Evolutionary conservation across 2,888 invertebrate species (phyloP).

Genomic region (Apamea monoglypha): DNA sequence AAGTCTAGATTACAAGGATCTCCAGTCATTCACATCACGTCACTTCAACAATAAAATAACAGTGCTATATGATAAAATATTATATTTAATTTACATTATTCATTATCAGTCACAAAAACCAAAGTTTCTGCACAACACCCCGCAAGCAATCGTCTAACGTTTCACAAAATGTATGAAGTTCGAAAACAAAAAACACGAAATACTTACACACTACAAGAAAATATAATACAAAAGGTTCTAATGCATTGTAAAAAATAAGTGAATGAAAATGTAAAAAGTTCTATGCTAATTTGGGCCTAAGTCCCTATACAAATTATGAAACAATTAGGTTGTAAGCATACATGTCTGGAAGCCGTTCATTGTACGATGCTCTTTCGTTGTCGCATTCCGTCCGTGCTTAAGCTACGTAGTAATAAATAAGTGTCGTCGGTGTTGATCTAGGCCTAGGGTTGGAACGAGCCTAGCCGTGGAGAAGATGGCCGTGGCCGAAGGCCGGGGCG

Average conservation of each 20-base stretch:
- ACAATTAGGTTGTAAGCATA: conserved; percentile 76
- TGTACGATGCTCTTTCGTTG: conserved; percentile 76
- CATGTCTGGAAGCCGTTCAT: conserved; percentile 66
- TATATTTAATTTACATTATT: conserved; percentile 80
- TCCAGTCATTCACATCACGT: not conserved
- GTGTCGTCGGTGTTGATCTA: conserved; percentile 72
- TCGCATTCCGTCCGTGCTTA: conserved; percentile 84
- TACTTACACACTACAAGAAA: conserved; percentile 86
- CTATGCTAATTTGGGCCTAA: conserved; percentile 79
- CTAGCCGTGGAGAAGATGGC: conserved; percentile 80
- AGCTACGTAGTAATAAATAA: conserved; percentile 84
- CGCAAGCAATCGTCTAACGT: conserved; percentile 82
- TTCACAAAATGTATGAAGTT: conserved; percentile 87
- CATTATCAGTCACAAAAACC: conserved; percentile 83
- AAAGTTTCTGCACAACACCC: conserved; percentile 80
- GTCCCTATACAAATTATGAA: conserved; percentile 87
- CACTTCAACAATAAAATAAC: conserved; percentile 63
- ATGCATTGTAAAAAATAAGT: conserved; percentile 64
- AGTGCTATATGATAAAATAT: conserved; percentile 80
- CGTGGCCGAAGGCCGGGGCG: conserved; percentile 81
- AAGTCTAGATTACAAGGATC: not conserved
- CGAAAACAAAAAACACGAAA: conserved; percentile 69
- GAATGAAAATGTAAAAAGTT: conserved; percentile 63
- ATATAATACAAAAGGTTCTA: conserved; percentile 87
- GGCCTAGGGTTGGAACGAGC: conserved; percentile 54